Evolutionary conservation across 2,113 vertebrate genomes (phyloP).

Genomic region (Jacana jacana): DNA sequence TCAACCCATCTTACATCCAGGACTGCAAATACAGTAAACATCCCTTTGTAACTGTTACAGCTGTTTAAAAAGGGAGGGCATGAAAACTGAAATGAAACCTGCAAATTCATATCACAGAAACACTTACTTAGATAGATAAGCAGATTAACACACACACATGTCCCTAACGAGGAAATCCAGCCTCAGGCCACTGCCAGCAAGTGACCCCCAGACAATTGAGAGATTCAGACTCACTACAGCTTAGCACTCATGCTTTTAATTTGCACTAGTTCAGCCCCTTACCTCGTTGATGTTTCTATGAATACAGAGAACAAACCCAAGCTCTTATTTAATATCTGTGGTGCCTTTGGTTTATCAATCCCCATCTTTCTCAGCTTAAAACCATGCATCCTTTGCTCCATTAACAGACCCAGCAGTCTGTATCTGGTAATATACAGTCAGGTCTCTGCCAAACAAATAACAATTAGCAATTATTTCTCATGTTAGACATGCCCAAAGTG

Average conservation of each 20-base stretch:
- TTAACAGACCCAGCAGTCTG: background rate
- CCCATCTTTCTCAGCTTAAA: background rate
- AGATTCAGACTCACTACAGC: background rate
- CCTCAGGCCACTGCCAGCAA: background rate
- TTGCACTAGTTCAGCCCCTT: background rate
- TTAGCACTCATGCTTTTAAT: background rate
- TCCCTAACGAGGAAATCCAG: background rate
- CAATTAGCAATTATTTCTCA: background rate
- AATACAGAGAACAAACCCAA: background rate
- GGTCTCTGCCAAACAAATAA: background rate
- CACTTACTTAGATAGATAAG: background rate
- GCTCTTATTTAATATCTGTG: background rate
- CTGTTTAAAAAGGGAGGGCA: background rate
- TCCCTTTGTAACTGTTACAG: background rate
- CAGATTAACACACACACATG: background rate
- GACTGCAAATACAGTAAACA: background rate
- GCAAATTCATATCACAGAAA: no score
- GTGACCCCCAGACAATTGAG: background rate
- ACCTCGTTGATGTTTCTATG: fast-evolving
- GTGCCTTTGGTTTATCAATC: background rate
- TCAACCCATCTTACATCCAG: background rate
- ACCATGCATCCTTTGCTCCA: background rate
- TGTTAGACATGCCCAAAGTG: background rate
- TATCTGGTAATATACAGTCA: background rate
- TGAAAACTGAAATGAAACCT: background rate